phyloP scores from a whole-genome alignment of 2,797 vertebrate genomes.

The Aselliscus stoliczkanus region DNA sequence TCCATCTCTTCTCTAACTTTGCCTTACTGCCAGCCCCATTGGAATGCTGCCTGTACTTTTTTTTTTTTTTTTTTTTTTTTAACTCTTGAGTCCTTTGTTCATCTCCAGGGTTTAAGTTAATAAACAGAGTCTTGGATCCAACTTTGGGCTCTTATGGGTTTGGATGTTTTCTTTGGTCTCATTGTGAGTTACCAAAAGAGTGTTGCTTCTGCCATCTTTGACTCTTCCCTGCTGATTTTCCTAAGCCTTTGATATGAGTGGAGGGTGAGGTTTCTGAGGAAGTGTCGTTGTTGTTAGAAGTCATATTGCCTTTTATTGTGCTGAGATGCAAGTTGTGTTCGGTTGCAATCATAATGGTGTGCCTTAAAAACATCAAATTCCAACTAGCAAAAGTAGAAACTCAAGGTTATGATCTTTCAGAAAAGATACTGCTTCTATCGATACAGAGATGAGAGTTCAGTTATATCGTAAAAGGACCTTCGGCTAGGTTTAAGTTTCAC shows the following conservation, averaged over 20 bases:
- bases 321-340: neutral
- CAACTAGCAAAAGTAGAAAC: neutral
- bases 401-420: neutral
- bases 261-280: neutral
- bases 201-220: constrained; percentile 14
- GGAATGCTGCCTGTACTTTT: neutral
- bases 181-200: neutral
- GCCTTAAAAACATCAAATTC: neutral
- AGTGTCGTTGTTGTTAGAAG: neutral
- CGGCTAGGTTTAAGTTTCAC: neutral
- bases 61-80: neutral
- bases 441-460: neutral
- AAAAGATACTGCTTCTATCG: neutral
- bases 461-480: neutral
- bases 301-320: constrained; percentile 10
- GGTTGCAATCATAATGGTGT: neutral
- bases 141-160: neutral
- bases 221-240: constrained; percentile 21
- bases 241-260: neutral
- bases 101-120: constrained; percentile 43
- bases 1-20: neutral
- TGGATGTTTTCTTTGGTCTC: constrained; percentile 31
- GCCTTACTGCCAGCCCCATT: neutral
- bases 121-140: constrained; percentile 44
- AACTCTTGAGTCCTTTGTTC: constrained; percentile 38